A percentile compares a stretch with the other conserved stretches of the same genome.
Evolutionary conservation across 2,113 vertebrate genomes (phyloP).

Genomic region (Eolophus roseicapilla): DNA sequence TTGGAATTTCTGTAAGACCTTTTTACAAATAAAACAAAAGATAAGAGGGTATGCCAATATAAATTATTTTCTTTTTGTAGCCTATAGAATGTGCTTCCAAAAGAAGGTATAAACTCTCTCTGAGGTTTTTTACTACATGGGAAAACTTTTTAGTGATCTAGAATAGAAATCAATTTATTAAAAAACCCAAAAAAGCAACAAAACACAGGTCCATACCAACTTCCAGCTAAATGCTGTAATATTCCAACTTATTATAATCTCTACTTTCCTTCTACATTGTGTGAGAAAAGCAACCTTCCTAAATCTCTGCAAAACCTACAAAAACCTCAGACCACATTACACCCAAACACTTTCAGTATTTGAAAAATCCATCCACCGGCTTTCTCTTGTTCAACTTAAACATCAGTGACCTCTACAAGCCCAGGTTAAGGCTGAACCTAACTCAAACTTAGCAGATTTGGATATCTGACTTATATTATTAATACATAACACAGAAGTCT

Average conservation of each 20-base stretch:
- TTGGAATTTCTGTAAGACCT: not conserved
- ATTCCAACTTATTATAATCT: not conserved
- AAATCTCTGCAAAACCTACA: not conserved
- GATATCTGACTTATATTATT: not conserved
- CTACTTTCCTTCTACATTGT: not conserved
- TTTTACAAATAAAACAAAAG: not conserved
- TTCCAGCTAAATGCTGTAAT: not conserved
- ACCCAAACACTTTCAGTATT: not conserved
- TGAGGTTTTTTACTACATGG: not conserved
- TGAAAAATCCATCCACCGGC: not conserved
- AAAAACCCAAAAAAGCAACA: not conserved
- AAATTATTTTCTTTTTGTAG: not conserved
- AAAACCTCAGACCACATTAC: not conserved
- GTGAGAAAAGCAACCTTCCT: not conserved
- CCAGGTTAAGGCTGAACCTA: not conserved
- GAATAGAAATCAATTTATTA: not conserved
- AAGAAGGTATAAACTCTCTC: not conserved
- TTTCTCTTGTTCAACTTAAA: not conserved
- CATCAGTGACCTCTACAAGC: not conserved
- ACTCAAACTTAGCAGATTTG: not conserved
- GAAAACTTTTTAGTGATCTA: not conserved
- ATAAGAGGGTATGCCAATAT: not conserved
- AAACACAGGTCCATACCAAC: not conserved
- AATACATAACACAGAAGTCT: not conserved
- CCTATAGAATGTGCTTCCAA: not conserved